Conservation (phyloP, 2,797 vertebrate species). For the Graptemys geographica region DNA sequence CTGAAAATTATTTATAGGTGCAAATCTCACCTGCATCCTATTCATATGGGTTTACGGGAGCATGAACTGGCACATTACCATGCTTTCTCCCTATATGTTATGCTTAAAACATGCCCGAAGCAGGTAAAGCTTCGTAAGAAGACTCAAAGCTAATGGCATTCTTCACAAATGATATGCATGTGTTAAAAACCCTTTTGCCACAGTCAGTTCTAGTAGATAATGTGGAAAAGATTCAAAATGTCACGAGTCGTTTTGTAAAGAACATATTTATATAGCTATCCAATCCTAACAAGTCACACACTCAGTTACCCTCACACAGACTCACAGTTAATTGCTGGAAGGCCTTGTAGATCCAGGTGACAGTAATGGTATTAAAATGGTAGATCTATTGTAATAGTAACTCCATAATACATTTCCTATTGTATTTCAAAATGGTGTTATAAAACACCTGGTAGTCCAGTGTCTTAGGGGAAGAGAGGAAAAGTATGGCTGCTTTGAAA, state of each 20-base stretch:
- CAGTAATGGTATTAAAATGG: not conserved
- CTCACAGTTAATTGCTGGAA: not conserved
- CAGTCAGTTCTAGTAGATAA: not conserved
- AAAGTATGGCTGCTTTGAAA: fast-evolving
- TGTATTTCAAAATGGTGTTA: not conserved
- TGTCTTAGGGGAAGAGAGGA: not conserved
- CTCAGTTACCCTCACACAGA: not conserved
- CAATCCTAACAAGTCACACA: fast-evolving
- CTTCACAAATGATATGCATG: not conserved
- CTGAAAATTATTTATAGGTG: not conserved
- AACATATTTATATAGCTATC: not conserved
- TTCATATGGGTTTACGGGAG: not conserved
- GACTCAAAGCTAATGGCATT: not conserved
- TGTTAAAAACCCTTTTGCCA: not conserved
- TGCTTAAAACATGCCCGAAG: not conserved
- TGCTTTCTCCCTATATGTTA: not conserved
- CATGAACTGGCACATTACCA: not conserved
- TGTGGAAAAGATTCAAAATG: not conserved
- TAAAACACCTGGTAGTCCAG: not conserved
- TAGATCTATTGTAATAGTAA: not conserved
- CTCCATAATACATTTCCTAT: not conserved
- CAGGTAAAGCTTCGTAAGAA: not conserved
- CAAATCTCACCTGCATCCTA: not conserved
- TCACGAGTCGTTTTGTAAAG: not conserved
- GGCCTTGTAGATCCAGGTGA: fast-evolving